These are phyloP conservation scores for Callipepla squamata DNA, from an alignment of 2,113 vertebrate genomes.

Conservation along the genomic window DNA sequence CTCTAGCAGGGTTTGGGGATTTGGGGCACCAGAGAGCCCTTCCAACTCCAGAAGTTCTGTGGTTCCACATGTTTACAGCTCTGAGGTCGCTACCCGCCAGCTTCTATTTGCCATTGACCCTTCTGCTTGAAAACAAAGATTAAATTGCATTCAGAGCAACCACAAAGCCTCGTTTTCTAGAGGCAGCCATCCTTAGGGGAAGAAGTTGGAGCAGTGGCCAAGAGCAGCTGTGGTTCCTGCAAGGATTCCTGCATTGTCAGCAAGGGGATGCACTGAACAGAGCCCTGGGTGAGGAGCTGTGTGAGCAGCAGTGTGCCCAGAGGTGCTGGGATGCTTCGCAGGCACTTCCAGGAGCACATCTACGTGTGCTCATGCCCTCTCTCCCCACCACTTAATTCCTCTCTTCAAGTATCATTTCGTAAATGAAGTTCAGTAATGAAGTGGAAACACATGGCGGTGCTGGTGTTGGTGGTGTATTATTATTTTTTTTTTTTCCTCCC, in stretches of 20 bases:
- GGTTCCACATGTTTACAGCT: neutral
- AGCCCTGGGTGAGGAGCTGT: neutral
- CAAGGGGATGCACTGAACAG: neutral
- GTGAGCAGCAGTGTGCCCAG: neutral
- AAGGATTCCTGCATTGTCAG: neutral
- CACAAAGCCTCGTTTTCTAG: neutral
- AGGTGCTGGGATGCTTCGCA: neutral
- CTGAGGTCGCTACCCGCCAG: neutral
- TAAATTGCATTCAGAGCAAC: neutral
- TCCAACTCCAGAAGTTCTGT: neutral
- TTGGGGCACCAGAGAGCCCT: neutral
- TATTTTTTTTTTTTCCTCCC: neutral
- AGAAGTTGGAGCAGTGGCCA: neutral
- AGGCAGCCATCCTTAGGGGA: neutral
- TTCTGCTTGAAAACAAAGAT: neutral
- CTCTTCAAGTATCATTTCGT: too few species aligned
- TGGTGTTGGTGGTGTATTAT: neutral
- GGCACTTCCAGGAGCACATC: neutral
- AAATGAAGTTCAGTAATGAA: conserved; percentile 61
- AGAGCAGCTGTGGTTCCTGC: neutral
- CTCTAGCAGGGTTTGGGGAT: neutral
- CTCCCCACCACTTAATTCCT: conserved; percentile 15
- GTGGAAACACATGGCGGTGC: conserved; percentile 71
- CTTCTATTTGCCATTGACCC: neutral
- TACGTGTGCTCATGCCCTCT: neutral